Evolutionary conservation across 37 sponge, comb jelly and placozoan genomes (phyloP).

Genomic region (Eunapius fragilis): DNA sequence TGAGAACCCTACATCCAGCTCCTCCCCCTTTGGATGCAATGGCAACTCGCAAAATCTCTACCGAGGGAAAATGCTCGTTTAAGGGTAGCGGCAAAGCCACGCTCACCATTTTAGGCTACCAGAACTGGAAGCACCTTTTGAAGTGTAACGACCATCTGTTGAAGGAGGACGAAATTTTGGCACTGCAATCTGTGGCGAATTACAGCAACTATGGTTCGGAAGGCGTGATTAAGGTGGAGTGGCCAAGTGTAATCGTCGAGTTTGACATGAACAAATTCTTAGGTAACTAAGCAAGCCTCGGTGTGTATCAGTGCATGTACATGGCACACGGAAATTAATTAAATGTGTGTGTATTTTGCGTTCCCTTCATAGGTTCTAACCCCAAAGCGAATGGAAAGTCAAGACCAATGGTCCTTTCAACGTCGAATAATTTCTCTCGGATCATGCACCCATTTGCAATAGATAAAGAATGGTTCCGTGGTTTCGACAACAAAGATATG

Average conservation of each 20-base stretch:
- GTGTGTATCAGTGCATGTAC: too few species aligned
- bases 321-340: too few species aligned
- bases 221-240: conserved; percentile 26
- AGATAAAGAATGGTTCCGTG: conserved; percentile 28
- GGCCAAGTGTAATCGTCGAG: conserved; percentile 29
- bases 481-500: conserved; percentile 10
- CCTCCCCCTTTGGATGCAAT: too few species aligned
- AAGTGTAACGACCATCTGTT: neutral
- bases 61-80: neutral
- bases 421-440: conserved; percentile 12
- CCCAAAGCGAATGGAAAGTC: neutral
- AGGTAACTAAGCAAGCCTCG: too few species aligned
- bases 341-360: too few species aligned
- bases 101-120: conserved; percentile 13
- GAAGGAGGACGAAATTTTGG: neutral
- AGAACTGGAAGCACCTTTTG: conserved; percentile 24
- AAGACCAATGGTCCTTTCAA: conserved; percentile 12
- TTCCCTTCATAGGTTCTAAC: neutral
- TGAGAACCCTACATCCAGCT: too few species aligned
- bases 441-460: conserved; percentile 36
- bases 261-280: conserved; percentile 37
- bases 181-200: conserved; percentile 3
- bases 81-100: conserved; percentile 26
- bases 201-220: conserved; percentile 23
- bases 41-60: neutral